These are phyloP conservation scores for Rhineura floridana DNA, from an alignment of 2,113 vertebrate genomes.

Conservation along the genomic window DNA sequence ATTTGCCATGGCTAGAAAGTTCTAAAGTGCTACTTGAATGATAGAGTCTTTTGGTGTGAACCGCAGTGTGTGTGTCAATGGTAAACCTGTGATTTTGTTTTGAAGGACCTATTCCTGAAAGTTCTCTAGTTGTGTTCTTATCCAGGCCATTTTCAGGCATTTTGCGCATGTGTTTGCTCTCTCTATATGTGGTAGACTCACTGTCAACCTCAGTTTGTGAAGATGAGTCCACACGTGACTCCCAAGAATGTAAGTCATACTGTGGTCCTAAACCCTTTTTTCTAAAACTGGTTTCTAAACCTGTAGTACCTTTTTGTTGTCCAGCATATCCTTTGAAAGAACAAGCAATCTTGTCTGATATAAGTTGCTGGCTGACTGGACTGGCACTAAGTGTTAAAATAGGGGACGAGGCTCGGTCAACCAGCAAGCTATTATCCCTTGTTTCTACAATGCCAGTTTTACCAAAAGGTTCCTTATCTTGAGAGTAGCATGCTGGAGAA, in stretches of 20 bases:
- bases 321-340: constrained; percentile 18
- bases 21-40: constrained; percentile 68
- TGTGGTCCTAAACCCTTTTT: constrained; percentile 36
- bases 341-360: constrained; percentile 46
- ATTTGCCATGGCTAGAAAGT: constrained; percentile 50
- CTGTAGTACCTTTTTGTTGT: constrained; percentile 34
- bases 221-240: constrained; percentile 44
- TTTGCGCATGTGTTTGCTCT: constrained; percentile 21
- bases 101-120: constrained; percentile 27
- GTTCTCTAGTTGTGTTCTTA: constrained; percentile 40
- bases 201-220: constrained; percentile 66
- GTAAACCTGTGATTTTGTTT: constrained; percentile 3
- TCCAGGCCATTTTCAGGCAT: constrained; percentile 7
- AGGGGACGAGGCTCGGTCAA: constrained; percentile 93
- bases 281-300: constrained; percentile 39
- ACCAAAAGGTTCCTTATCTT: neutral
- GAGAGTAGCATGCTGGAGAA: neutral
- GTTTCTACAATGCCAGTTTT: constrained; percentile 46
- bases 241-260: constrained; percentile 1
- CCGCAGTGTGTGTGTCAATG: constrained; percentile 51
- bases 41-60: constrained; percentile 52
- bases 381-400: constrained; percentile 86
- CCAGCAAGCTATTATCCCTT: constrained; percentile 65
- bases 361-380: constrained; percentile 51
- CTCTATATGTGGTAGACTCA: constrained; percentile 41